Base-by-base conservation (phyloP, 92 coral and sea anemone species). In the Pocillopora meandrina region DNA sequence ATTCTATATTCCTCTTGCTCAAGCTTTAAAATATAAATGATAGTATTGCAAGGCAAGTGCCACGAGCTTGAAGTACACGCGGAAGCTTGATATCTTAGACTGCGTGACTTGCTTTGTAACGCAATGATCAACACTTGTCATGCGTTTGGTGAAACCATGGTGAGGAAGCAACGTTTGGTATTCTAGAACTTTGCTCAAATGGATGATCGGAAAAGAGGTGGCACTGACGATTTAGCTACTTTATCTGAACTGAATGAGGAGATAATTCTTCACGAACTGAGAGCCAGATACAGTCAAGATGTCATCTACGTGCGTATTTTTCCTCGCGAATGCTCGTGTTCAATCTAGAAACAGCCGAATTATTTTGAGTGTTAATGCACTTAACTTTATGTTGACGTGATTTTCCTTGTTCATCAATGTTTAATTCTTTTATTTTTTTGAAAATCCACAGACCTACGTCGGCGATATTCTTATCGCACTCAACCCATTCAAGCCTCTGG, bases 381-480 rank as follows among this genome's bases (percentile, higher is more conserved):
- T 42, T 42, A 42, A 42, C 52, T 42, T 42, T 42, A 42, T 3
- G 52, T 42, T 42, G 52, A 42, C 4, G 4, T 42, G 4, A 42
- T 7, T 42, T 42, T 7, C 52, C 7, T 42, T 42, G 52, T 42
- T 42, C 8, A 42, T 42, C 52, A 42, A 3, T 42, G 52, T 76
- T 21, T 14, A 5, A 77, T 15, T 33, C 42, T 12, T 61, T 18
- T 57, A 21, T 64, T 15, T 34, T 33, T 8, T 61, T 75, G 16
- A 47, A 21, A 10, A 21, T 69, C 76, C 64, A 12, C 84, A 94
- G 98, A 94, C 95, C 1, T 92, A 92, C 65, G 98, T 94, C 58
- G 98, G 98, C 9, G 98, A 94, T 75, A 94, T 94, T 84, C 84
- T 94, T 64, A 92, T 94, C 58, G 98, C 98, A 15, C 90, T 94